Percentiles rank a stretch among this genome's conserved stretches.
These are phyloP conservation scores for Solen grandis DNA, from an alignment of 1,140 invertebrate genomes.

Conservation along the genomic window DNA sequence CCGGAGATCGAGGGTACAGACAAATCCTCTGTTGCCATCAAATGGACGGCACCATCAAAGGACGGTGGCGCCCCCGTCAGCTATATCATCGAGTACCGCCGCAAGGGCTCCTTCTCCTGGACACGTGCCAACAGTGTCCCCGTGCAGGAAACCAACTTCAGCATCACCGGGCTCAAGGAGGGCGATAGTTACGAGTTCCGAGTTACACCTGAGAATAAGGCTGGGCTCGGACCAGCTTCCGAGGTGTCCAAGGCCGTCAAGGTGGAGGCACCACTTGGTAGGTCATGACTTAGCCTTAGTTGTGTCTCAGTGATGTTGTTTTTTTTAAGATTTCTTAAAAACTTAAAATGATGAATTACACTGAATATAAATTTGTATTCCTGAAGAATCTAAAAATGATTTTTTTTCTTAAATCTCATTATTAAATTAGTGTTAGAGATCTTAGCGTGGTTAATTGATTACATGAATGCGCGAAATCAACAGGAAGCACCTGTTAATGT, in stretches of 20 bases:
- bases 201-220: conserved; percentile 97
- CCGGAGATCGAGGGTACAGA: conserved; percentile 95
- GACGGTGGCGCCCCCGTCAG: conserved; percentile 98
- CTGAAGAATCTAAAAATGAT: not conserved
- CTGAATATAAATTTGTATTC: not conserved
- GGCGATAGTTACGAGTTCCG: conserved; percentile 97
- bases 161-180: conserved; percentile 93
- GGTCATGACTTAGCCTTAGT: no score
- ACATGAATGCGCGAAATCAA: no score
- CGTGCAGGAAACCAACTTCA: conserved; percentile 73
- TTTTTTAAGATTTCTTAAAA: not conserved
- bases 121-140: conserved; percentile 66
- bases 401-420: not conserved
- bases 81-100: conserved; percentile 88
- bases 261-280: conserved; percentile 72
- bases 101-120: conserved; percentile 70
- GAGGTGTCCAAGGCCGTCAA: conserved; percentile 83
- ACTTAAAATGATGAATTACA: not conserved
- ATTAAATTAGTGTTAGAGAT: no score
- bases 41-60: conserved; percentile 93
- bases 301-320: no score
- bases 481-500: no score
- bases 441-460: no score
- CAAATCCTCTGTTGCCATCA: conserved; percentile 95
- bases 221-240: conserved; percentile 96